Conservation (phyloP, 1,140 invertebrate species). For the Drosophila nasuta region DNA sequence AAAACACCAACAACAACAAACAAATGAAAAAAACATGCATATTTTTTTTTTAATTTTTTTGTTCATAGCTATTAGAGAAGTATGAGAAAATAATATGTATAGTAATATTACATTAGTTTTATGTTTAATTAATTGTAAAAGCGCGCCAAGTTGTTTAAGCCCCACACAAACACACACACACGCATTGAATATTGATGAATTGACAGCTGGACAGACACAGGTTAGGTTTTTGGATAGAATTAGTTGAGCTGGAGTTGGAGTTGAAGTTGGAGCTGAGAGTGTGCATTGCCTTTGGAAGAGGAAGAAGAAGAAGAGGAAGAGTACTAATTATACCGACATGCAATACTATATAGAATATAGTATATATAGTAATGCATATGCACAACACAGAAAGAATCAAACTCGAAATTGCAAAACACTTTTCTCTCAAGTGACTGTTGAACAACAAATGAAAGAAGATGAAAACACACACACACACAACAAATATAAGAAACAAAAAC, state of each 20-base stretch:
- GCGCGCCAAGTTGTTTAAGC: slow-evolving; percentile 21
- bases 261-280: background rate
- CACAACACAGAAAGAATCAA: slow-evolving; percentile 16
- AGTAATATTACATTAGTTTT: slow-evolving; percentile 39
- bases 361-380: slow-evolving; percentile 1
- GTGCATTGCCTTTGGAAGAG: slow-evolving; percentile 5
- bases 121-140: slow-evolving; percentile 33
- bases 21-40: slow-evolving; percentile 9
- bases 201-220: slow-evolving; percentile 21
- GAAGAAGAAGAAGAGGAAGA: background rate
- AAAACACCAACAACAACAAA: background rate
- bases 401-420: slow-evolving; percentile 18
- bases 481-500: too few species aligned
- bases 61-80: slow-evolving; percentile 34
- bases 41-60: slow-evolving; percentile 16
- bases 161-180: slow-evolving; percentile 7
- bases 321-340: background rate
- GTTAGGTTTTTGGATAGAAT: background rate
- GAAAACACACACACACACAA: background rate
- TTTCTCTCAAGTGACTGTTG: slow-evolving; percentile 14
- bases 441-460: background rate
- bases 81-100: slow-evolving; percentile 44
- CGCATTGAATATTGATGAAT: slow-evolving; percentile 11
- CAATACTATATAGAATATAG: too few species aligned
- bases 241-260: background rate